Conservation (phyloP, 2,797 vertebrate genomes). For the Acrossocheilus fasciatus region DNA sequence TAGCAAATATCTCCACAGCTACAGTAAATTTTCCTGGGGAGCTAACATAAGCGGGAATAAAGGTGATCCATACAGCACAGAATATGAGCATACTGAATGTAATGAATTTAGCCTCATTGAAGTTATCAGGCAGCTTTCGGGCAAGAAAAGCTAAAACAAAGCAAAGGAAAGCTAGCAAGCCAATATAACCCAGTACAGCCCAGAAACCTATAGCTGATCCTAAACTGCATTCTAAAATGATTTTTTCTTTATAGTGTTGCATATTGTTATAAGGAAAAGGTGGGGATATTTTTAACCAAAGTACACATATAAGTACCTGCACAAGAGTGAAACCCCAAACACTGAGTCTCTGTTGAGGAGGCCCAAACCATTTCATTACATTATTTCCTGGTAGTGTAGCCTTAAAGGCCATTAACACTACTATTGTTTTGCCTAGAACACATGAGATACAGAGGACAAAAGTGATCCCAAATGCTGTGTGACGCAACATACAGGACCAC, state of each 20-base stretch:
- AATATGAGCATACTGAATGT: conserved; percentile 47
- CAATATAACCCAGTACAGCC: conserved; percentile 66
- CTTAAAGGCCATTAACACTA: conserved; percentile 74
- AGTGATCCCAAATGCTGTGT: conserved; percentile 67
- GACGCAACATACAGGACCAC: conserved; percentile 72
- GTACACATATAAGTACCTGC: conserved; percentile 61
- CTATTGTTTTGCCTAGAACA: conserved; percentile 62
- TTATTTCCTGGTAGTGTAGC: conserved; percentile 72
- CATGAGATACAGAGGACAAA: conserved; percentile 19
- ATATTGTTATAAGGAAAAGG: conserved; percentile 60
- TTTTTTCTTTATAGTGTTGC: conserved; percentile 57
- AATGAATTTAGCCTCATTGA: conserved; percentile 32
- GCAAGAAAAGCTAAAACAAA: conserved; percentile 54
- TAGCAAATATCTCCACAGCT: conserved; percentile 31
- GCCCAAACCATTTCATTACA: conserved; percentile 76
- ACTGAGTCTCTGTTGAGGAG: conserved; percentile 71
- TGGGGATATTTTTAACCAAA: conserved; percentile 60
- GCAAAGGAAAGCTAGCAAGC: conserved; percentile 61
- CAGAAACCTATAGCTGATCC: conserved; percentile 61
- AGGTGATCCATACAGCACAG: conserved; percentile 12
- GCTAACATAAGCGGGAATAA: conserved; percentile 2
- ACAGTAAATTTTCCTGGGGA: conserved; percentile 19
- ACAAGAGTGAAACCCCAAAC: conserved; percentile 69
- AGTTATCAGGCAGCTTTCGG: conserved; percentile 62
- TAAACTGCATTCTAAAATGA: conserved; percentile 62